Evolutionary conservation across 2,888 invertebrate genomes (phyloP).

Genomic region (Augochlorella aurata): DNA sequence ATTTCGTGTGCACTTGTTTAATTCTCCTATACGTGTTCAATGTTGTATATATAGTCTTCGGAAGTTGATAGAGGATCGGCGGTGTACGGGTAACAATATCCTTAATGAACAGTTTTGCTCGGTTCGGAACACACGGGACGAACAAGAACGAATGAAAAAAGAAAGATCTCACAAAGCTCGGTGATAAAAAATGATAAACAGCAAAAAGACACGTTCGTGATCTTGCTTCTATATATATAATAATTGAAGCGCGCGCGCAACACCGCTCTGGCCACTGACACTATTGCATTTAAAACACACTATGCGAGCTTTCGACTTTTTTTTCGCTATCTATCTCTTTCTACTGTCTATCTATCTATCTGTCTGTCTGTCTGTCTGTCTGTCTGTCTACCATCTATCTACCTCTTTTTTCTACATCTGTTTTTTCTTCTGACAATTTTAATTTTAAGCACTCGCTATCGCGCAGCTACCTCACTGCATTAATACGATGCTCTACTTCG

Average conservation of each 20-base stretch:
- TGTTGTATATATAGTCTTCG: neutral
- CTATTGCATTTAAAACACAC: constrained; percentile 61
- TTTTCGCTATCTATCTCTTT: constrained; percentile 29
- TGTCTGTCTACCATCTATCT: constrained; percentile 24
- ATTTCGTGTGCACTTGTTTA: constrained; percentile 9
- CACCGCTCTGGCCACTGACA: constrained; percentile 50
- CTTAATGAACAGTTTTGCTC: constrained; percentile 29
- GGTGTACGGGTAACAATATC: constrained; percentile 25
- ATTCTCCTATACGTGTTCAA: constrained; percentile 10
- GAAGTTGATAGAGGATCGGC: constrained; percentile 48
- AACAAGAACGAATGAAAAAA: constrained; percentile 43
- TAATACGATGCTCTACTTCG: constrained; percentile 36
- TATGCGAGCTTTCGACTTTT: constrained; percentile 49
- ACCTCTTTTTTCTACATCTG: constrained; percentile 35
- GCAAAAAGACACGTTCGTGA: constrained; percentile 23
- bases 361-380: constrained; percentile 23
- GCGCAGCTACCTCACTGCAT: constrained; percentile 33
- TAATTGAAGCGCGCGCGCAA: constrained; percentile 47
- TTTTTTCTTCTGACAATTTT: constrained; percentile 31
- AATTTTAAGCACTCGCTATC: constrained; percentile 25
- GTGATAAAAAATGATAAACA: constrained; percentile 30
- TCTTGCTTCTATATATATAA: constrained; percentile 47
- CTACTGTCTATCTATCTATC: constrained; percentile 19
- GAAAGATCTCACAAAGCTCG: constrained; percentile 61
- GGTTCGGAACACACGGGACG: constrained; percentile 23